Percentiles rank a stretch among this genome's conserved stretches.
phyloP scores from a whole-genome alignment of 2,797 vertebrate species.

The Moxostoma hubbsi region DNA sequence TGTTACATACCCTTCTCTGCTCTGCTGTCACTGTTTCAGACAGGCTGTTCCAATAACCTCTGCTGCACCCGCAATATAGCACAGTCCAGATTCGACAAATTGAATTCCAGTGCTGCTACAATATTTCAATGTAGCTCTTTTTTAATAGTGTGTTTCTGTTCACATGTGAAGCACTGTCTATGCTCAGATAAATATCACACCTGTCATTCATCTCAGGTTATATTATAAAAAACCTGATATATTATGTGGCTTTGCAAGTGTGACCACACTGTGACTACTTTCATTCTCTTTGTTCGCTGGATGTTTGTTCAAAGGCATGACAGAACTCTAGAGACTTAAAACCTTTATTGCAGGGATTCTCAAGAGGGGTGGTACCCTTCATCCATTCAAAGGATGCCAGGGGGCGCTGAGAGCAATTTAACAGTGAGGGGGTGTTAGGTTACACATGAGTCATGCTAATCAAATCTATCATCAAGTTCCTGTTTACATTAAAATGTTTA shows the following conservation, averaged over 20 bases:
- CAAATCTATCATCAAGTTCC: too few relatives aligned
- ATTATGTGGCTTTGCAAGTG: constrained; percentile 48
- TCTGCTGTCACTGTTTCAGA: constrained; percentile 67
- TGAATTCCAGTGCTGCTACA: constrained; percentile 62
- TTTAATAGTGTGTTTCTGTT: constrained; percentile 48
- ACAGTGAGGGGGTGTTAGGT: too few relatives aligned
- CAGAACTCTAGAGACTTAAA: too few relatives aligned
- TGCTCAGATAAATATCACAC: not conserved
- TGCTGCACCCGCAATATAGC: constrained; percentile 56
- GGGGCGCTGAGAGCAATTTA: too few relatives aligned
- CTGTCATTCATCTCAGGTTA: constrained; percentile 36
- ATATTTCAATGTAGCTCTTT: constrained; percentile 63
- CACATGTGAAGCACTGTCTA: not conserved
- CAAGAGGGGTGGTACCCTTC: too few relatives aligned
- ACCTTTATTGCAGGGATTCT: too few relatives aligned
- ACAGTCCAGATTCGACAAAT: constrained; percentile 65
- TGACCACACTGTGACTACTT: constrained; percentile 52
- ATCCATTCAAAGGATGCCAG: too few relatives aligned
- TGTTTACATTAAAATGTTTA: too few relatives aligned
- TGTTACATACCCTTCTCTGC: constrained; percentile 51
- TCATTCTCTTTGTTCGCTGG: constrained; percentile 39
- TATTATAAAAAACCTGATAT: constrained; percentile 35
- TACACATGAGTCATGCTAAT: too few relatives aligned
- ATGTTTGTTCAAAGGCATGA: too few relatives aligned
- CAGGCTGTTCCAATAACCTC: constrained; percentile 65